A percentile compares a stretch with the other conserved stretches of the same genome.
Conservation (phyloP, 2,888 invertebrate species). For the Conchocele bisecta region DNA sequence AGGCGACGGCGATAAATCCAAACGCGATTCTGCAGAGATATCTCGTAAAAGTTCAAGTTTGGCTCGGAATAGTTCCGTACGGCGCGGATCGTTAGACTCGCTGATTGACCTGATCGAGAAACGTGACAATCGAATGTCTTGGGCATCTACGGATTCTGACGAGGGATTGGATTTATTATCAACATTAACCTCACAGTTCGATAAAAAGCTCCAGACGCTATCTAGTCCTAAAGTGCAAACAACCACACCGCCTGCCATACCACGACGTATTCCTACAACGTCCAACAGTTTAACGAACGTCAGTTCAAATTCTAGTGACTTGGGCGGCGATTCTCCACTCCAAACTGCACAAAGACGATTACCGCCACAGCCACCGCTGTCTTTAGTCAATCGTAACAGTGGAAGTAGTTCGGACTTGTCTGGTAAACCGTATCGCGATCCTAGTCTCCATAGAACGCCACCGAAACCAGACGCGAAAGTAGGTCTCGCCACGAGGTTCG, state of each 20-base stretch:
- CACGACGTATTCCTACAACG: constrained; percentile 16
- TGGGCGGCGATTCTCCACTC: constrained; percentile 13
- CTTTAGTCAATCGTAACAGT: constrained; percentile 44
- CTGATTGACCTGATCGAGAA: constrained; percentile 83
- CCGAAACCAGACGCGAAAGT: constrained; percentile 74
- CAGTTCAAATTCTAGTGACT: constrained; percentile 4
- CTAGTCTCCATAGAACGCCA: constrained; percentile 75
- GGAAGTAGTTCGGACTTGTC: constrained; percentile 54
- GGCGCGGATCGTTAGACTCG: constrained; percentile 86
- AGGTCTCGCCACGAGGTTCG: constrained; percentile 80
- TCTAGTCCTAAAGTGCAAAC: constrained; percentile 68
- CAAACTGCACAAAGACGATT: constrained; percentile 46
- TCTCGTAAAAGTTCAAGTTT: constrained; percentile 50
- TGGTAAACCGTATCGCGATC: constrained; percentile 72
- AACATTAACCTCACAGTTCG: constrained; percentile 77
- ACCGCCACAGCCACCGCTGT: constrained; percentile 61
- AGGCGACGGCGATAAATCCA: constrained; percentile 49
- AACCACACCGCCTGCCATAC: constrained; percentile 16
- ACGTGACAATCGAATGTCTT: constrained; percentile 70
- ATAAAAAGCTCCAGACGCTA: constrained; percentile 77
- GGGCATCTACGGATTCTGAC: constrained; percentile 75
- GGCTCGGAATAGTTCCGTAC: constrained; percentile 56
- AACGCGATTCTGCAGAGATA: constrained; percentile 45
- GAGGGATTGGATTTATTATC: constrained; percentile 78
- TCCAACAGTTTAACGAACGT: constrained; percentile 26